These are phyloP conservation scores for Aphelinus atriplicis DNA, from an alignment of 1,140 invertebrate genomes.

Conservation along the genomic window DNA sequence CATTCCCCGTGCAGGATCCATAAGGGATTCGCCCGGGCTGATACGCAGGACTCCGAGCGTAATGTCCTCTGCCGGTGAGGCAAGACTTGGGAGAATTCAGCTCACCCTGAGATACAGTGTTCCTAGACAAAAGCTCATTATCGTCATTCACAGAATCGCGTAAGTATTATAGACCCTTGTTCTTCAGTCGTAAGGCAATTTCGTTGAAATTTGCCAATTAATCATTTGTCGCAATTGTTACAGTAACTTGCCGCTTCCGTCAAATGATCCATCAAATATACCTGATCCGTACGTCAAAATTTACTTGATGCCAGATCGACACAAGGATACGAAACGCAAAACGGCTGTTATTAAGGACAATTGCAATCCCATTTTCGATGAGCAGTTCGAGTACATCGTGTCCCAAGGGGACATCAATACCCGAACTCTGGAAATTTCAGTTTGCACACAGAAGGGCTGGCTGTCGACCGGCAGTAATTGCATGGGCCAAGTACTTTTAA, in stretches of 20 bases:
- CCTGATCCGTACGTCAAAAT: constrained; percentile 96
- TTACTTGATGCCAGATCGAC: constrained; percentile 87
- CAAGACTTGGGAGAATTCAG: constrained; percentile 82
- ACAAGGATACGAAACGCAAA: constrained; percentile 90
- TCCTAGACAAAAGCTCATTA: constrained; percentile 80
- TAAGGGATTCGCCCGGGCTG: constrained; percentile 47
- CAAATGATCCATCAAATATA: constrained; percentile 85
- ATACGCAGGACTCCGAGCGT: constrained; percentile 62
- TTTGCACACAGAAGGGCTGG: constrained; percentile 85
- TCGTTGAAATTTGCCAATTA: neutral
- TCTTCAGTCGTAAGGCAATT: too few species aligned
- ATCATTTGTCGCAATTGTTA: constrained; percentile 45
- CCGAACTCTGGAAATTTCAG: constrained; percentile 80
- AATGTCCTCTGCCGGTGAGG: constrained; percentile 73
- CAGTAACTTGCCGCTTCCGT: constrained; percentile 80
- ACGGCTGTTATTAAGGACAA: constrained; percentile 88
- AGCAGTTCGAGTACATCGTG: constrained; percentile 87
- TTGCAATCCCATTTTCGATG: constrained; percentile 91
- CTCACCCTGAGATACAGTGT: constrained; percentile 87
- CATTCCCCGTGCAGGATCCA: constrained; percentile 1
- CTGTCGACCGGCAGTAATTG: constrained; percentile 79
- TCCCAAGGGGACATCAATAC: constrained; percentile 79
- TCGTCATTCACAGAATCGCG: constrained; percentile 89
- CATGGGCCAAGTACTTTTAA: constrained; percentile 80
- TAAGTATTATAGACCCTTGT: constrained; percentile 64